Percentiles rank a stretch among this genome's conserved stretches.
Evolutionary conservation across 2,888 invertebrate species (phyloP).

Genomic region (Oxycera nigricornis): DNA sequence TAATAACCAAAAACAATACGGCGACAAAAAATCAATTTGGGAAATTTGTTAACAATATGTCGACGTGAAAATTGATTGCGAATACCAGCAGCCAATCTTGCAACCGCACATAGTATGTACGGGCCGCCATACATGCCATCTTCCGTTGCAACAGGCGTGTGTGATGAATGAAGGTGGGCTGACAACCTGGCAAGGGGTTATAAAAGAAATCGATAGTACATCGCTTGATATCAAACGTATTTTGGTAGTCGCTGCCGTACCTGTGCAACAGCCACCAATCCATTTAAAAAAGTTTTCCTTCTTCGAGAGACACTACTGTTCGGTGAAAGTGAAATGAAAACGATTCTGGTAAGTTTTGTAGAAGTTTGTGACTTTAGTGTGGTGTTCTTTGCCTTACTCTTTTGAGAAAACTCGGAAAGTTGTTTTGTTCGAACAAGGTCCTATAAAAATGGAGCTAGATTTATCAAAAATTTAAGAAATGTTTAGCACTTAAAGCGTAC

Average conservation of each 20-base stretch:
- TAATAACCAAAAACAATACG: neutral
- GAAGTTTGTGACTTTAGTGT: neutral
- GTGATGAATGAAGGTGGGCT: conserved; percentile 5
- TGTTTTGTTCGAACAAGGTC: too few relatives aligned
- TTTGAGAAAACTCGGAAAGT: too few relatives aligned
- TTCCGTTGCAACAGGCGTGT: conserved; percentile 33
- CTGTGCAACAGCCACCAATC: conserved; percentile 14
- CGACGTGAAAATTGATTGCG: conserved; percentile 34
- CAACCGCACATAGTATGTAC: neutral
- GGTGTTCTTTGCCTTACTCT: too few relatives aligned
- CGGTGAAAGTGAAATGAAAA: conserved; percentile 36
- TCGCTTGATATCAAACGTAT: conserved; percentile 34
- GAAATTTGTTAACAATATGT: conserved; percentile 33
- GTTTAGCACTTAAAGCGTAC: too few relatives aligned
- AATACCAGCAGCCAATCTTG: conserved; percentile 3
- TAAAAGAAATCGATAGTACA: conserved; percentile 38
- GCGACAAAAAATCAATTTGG: conserved; percentile 24
- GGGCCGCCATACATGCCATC: neutral
- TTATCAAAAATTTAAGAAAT: too few relatives aligned
- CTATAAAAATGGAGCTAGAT: too few relatives aligned
- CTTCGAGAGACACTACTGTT: too few relatives aligned
- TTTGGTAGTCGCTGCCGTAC: conserved; percentile 7
- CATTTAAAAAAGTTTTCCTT: neutral
- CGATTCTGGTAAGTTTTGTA: conserved; percentile 26
- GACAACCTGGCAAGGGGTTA: conserved; percentile 22